Conservation (phyloP, 2,797 vertebrate genomes). For the Gobionotothen gibberifrons region DNA sequence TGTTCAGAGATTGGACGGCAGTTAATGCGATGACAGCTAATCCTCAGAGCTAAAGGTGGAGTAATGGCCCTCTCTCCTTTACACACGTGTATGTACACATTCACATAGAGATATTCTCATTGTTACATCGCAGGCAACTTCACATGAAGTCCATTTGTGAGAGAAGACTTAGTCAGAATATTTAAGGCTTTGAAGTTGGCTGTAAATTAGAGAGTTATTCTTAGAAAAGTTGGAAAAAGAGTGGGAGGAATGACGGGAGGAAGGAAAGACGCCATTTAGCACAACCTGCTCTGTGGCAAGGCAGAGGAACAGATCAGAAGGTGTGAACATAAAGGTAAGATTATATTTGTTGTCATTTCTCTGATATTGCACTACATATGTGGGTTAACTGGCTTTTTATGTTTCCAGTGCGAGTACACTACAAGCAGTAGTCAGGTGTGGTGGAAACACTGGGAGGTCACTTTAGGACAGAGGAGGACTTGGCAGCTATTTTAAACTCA, state of each 20-base stretch:
- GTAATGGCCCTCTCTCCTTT: constrained; percentile 32
- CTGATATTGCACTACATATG: background rate
- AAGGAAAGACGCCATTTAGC: constrained; percentile 35
- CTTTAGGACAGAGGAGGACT: constrained; percentile 11
- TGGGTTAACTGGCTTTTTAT: background rate
- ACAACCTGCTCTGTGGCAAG: background rate
- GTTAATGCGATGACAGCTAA: constrained; percentile 82
- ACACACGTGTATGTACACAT: constrained; percentile 9
- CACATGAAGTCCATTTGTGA: constrained; percentile 15
- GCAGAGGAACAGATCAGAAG: constrained; percentile 34
- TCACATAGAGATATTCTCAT: constrained; percentile 19
- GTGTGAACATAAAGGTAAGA: constrained; percentile 57
- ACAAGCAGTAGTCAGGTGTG: background rate
- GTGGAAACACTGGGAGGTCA: background rate
- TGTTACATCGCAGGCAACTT: background rate
- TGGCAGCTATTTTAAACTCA: background rate
- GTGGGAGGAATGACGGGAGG: constrained; percentile 35
- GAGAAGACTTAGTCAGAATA: background rate
- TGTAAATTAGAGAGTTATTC: constrained; percentile 30
- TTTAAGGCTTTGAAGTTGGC: constrained; percentile 41
- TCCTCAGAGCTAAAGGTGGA: constrained; percentile 67
- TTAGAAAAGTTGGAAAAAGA: constrained; percentile 36
- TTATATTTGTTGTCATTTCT: background rate
- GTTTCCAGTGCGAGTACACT: background rate
- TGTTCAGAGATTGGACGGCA: constrained; percentile 65